Evolutionary conservation across 2,113 vertebrate species (phyloP).

Genomic region (Siniperca chuatsi): DNA sequence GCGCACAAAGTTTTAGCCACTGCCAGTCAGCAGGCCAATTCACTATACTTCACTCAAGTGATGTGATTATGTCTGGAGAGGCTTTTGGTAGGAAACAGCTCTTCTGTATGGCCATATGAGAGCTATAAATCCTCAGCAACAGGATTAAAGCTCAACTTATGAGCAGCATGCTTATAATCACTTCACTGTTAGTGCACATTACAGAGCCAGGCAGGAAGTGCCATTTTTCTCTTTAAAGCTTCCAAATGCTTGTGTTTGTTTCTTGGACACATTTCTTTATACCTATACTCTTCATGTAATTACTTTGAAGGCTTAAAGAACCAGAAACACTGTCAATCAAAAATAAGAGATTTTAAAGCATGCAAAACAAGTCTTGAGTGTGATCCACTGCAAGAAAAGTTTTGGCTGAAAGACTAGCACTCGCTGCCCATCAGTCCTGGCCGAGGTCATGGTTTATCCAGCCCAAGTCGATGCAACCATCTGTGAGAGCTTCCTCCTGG

Average conservation of each 20-base stretch:
- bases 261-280: constrained; percentile 37
- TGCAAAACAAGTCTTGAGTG: not conserved
- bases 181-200: constrained; percentile 50
- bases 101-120: constrained; percentile 57
- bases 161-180: constrained; percentile 62
- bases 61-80: constrained; percentile 72
- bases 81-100: constrained; percentile 57
- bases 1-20: constrained; percentile 50
- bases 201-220: constrained; percentile 27
- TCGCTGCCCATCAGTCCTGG: constrained; percentile 35
- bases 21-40: constrained; percentile 64
- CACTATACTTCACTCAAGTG: constrained; percentile 59
- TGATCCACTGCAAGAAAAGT: constrained; percentile 20
- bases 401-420: constrained; percentile 24
- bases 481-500: constrained; percentile 63
- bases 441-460: constrained; percentile 61
- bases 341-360: constrained; percentile 3
- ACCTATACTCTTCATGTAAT: constrained; percentile 28
- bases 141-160: constrained; percentile 70
- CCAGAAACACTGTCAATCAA: constrained; percentile 28
- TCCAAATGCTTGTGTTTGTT: constrained; percentile 40
- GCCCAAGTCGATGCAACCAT: constrained; percentile 62
- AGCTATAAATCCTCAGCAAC: constrained; percentile 67
- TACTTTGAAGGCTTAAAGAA: constrained; percentile 16
- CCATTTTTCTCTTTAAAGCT: constrained; percentile 38